These are phyloP conservation scores for Mellivora capensis DNA, from an alignment of 2,113 vertebrate genomes.

Conservation along the genomic window DNA sequence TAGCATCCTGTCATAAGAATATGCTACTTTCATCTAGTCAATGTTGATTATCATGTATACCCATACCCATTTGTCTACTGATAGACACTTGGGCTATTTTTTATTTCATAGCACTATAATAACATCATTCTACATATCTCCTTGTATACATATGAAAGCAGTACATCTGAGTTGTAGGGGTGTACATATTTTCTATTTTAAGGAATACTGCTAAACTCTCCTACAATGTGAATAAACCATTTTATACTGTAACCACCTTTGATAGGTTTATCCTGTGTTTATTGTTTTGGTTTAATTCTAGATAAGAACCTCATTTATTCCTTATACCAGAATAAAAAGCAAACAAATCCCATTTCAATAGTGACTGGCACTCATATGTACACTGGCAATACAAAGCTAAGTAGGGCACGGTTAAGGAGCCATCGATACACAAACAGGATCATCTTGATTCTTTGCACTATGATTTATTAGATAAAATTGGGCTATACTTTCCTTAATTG, in stretches of 20 bases:
- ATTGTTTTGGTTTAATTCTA: not conserved
- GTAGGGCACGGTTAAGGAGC: not conserved
- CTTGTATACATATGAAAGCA: not conserved
- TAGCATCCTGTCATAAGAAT: not conserved
- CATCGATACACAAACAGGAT: not conserved
- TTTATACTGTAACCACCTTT: not conserved
- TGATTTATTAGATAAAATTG: constrained; percentile 39
- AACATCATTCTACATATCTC: not conserved
- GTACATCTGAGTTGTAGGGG: not conserved
- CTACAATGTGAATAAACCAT: not conserved
- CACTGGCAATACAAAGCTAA: not conserved
- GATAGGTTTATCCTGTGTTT: not conserved
- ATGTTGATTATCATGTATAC: not conserved
- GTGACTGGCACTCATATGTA: not conserved
- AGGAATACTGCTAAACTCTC: not conserved
- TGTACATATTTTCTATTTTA: not conserved
- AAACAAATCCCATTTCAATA: not conserved
- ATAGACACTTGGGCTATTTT: not conserved
- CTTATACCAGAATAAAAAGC: not conserved
- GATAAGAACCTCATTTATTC: not conserved
- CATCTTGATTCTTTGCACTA: not conserved
- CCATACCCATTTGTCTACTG: not conserved
- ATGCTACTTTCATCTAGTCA: not conserved
- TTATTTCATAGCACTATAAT: not conserved
- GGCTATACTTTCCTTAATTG: constrained; percentile 23